Evolutionary conservation across 2,888 invertebrate genomes (phyloP).

Genomic region (Rhorus exstirpatorius): DNA sequence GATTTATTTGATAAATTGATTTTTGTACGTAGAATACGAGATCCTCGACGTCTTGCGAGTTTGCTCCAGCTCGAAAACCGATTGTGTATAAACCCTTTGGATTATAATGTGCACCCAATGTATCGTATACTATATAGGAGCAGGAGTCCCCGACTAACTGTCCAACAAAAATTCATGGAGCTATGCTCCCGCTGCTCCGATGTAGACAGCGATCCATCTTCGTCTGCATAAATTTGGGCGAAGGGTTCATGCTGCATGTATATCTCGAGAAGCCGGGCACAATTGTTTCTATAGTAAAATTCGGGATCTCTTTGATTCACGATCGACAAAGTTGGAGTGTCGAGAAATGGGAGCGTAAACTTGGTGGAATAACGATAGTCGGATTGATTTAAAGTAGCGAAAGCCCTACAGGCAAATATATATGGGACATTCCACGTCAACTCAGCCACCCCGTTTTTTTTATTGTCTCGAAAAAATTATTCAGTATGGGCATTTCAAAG

Average conservation of each 20-base stretch:
- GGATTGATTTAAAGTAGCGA: background rate
- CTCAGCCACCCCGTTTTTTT: too few relatives aligned
- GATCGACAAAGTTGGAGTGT: constrained; percentile 3
- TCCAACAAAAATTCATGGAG: constrained; percentile 48
- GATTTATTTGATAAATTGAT: background rate
- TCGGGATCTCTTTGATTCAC: constrained; percentile 47
- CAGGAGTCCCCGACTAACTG: constrained; percentile 22
- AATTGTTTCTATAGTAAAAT: constrained; percentile 38
- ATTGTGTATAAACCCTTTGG: background rate
- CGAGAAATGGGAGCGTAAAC: background rate
- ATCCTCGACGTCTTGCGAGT: constrained; percentile 8
- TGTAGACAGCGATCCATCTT: constrained; percentile 61
- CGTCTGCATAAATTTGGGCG: constrained; percentile 40
- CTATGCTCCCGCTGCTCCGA: constrained; percentile 27
- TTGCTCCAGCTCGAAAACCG: constrained; percentile 22
- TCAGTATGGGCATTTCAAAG: too few relatives aligned
- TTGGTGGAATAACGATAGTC: background rate
- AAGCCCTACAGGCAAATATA: background rate
- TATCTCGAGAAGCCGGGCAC: background rate
- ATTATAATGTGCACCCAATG: constrained; percentile 14
- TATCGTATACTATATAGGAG: constrained; percentile 10
- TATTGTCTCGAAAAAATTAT: too few relatives aligned
- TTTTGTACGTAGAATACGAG: background rate
- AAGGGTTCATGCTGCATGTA: constrained; percentile 8
- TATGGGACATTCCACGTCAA: too few relatives aligned